Percentiles rank a stretch among this genome's conserved stretches.
These are phyloP conservation scores for Malurus melanocephalus DNA, from an alignment of 2,113 vertebrate genomes.

Conservation along the genomic window DNA sequence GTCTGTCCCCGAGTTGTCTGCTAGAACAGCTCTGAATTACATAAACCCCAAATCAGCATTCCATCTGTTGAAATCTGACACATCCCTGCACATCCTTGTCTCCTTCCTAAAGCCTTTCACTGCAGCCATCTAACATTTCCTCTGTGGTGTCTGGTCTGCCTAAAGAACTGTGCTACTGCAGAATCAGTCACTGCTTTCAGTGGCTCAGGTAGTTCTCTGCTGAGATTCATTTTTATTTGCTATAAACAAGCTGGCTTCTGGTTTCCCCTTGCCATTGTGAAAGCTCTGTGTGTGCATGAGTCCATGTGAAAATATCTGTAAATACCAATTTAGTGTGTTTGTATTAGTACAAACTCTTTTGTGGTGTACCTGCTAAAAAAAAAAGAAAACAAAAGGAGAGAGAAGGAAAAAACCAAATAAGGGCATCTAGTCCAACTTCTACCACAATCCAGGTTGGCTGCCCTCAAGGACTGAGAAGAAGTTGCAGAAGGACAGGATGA, in stretches of 20 bases:
- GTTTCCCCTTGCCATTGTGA: accelerated
- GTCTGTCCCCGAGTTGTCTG: not conserved
- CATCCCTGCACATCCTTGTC: not conserved
- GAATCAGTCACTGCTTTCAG: not conserved
- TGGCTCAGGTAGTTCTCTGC: not conserved
- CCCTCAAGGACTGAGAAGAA: not conserved
- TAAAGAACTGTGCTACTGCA: not conserved
- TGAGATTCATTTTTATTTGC: not conserved
- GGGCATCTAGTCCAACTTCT: not conserved
- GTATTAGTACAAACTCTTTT: not conserved
- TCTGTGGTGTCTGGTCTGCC: not conserved
- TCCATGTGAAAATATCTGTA: not conserved
- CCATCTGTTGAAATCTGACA: not conserved
- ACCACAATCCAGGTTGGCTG: not conserved
- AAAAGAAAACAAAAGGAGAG: not conserved
- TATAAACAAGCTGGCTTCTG: not conserved
- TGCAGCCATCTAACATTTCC: not conserved
- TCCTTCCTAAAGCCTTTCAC: not conserved
- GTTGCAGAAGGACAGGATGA: not conserved
- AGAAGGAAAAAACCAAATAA: not conserved
- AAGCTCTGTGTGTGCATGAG: not conserved
- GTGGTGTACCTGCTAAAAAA: not conserved
- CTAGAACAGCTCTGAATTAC: not conserved
- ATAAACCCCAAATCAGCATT: not conserved
- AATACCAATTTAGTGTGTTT: not conserved